Conservation (phyloP, 2,113 vertebrate genomes). For the Hippocampus guttulatus region DNA sequence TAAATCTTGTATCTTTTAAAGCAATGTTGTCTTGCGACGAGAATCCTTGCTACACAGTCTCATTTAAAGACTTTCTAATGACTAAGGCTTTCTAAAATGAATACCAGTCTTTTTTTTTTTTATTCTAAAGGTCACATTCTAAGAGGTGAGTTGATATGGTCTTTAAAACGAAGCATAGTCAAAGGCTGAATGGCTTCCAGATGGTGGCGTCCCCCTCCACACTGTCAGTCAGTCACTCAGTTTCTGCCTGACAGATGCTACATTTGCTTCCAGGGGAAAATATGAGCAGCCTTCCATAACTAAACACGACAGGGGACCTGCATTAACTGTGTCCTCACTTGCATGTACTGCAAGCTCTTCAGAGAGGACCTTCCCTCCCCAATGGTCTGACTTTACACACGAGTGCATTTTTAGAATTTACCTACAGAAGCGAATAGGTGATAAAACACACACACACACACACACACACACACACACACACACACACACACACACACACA, state of each 20-base stretch:
- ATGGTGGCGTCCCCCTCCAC: slow-evolving; percentile 58
- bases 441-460: not conserved
- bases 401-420: slow-evolving; percentile 5
- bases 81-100: slow-evolving; percentile 37
- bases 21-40: slow-evolving; percentile 5
- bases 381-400: slow-evolving; percentile 13
- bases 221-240: slow-evolving; percentile 37
- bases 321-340: slow-evolving; percentile 43
- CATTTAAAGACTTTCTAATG: slow-evolving; percentile 14
- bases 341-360: slow-evolving; percentile 32
- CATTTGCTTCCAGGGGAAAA: slow-evolving; percentile 54
- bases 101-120: slow-evolving; percentile 42
- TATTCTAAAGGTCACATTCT: slow-evolving; percentile 50
- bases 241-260: slow-evolving; percentile 54
- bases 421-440: slow-evolving; percentile 2
- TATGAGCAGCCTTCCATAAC: slow-evolving; percentile 61
- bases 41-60: slow-evolving; percentile 31
- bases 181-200: slow-evolving; percentile 65
- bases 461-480: not conserved
- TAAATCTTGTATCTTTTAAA: slow-evolving; percentile 9
- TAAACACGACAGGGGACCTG: slow-evolving; percentile 55
- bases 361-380: slow-evolving; percentile 22
- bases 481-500: too few species aligned
- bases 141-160: slow-evolving; percentile 41
- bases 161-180: slow-evolving; percentile 43